These are phyloP conservation scores for Hetaerina titia DNA, from an alignment of 2,888 invertebrate genomes.

Conservation along the genomic window DNA sequence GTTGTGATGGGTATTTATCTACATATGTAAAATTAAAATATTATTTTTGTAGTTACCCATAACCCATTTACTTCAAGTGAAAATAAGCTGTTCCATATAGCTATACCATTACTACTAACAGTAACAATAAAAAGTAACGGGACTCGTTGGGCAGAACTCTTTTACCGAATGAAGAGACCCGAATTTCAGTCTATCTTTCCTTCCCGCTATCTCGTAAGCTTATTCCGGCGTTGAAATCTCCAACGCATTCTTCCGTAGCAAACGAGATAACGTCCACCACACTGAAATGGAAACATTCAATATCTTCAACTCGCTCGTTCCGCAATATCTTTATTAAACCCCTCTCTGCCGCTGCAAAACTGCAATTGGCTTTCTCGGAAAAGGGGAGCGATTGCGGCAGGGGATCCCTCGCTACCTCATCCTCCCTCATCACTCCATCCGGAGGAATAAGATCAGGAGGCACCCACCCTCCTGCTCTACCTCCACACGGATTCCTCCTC, in stretches of 20 bases:
- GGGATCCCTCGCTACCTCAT: not conserved
- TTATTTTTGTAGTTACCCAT: not conserved
- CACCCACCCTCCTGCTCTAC: not conserved
- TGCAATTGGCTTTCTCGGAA: slow-evolving; percentile 43
- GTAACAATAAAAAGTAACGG: not conserved
- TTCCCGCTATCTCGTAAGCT: not conserved
- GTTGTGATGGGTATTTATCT: too few species aligned
- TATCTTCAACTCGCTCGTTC: slow-evolving; percentile 50
- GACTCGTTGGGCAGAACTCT: not conserved
- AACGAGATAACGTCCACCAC: slow-evolving; percentile 55
- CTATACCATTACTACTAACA: not conserved
- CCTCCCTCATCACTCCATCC: not conserved
- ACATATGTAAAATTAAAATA: too few species aligned
- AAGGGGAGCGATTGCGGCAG: slow-evolving; percentile 29
- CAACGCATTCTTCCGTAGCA: slow-evolving; percentile 10
- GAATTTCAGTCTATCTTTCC: not conserved
- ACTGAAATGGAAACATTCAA: slow-evolving; percentile 55
- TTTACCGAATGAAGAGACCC: not conserved
- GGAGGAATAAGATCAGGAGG: not conserved
- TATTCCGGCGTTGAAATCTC: slow-evolving; percentile 15
- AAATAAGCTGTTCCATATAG: not conserved
- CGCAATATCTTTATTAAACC: slow-evolving; percentile 64
- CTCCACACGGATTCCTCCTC: not conserved
- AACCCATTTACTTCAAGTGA: not conserved
- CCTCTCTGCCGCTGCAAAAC: slow-evolving; percentile 53